Base-by-base conservation (phyloP, 2,113 vertebrate species). In the Pantherophis guttatus region DNA sequence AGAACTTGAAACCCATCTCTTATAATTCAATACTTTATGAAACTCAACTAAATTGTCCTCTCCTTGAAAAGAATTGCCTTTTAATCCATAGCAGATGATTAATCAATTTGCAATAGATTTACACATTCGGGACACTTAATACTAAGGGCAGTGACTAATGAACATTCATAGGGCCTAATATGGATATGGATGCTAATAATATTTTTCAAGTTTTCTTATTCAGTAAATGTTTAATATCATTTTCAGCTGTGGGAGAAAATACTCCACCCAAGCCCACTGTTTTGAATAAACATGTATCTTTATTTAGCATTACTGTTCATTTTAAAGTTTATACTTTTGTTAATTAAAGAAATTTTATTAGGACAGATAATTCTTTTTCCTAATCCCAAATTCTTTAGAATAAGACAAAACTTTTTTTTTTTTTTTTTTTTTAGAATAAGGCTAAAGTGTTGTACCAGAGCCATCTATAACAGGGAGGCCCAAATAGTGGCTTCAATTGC, bases 281-380 rank as follows among this genome's bases (percentile, higher is more conserved):
- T 90, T 94, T 92, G 53, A 86, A 70, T 85, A 62, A 59, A 0
- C 87, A 91, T 23, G 70, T 44, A 90, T 93, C 24, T 90, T 93
- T 52, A 90, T 57, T 91, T 57, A 86, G 55, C 91, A 57, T 91
- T 94, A 75, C 57, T 92, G 0, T 94, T 24, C 85, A 26, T 86
- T 9, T 2, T 92, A 94, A 90, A 91, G 93, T 93, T 88, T 94
- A 91, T 95, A 81, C 87, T 19, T 0, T 3, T 93, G 94, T 93
- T 93, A 92, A 96, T 86, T 92, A 87, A 8, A 1, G 48, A 53
- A 94, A 94, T 91, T 96, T 96, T 95, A 96, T 96, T 95, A 95
- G 93, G 58, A 75, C 91, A 86, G 70, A 39, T 94, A 94, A 94
- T 48, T 95, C 93, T 93, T 94, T 1, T 94, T 90, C 94, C 94